These are phyloP conservation scores for Crocuta crocuta DNA, from an alignment of 2,113 vertebrate species.

Conservation along the genomic window DNA sequence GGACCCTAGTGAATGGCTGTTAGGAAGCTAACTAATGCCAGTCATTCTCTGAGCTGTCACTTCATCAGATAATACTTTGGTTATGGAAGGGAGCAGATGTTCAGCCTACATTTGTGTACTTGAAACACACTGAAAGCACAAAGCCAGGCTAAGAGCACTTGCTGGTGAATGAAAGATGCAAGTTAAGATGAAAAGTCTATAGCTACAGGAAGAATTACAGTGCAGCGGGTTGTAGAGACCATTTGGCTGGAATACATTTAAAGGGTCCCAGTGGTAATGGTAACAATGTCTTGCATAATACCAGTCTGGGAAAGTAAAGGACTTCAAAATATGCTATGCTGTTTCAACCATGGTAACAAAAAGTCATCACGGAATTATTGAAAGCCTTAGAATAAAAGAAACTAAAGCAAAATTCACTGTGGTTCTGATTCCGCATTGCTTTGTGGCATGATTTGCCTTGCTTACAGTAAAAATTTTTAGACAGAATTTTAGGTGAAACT, in stretches of 20 bases:
- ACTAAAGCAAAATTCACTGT: not conserved
- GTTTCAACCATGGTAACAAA: not conserved
- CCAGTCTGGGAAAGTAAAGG: not conserved
- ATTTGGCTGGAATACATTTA: conserved; percentile 38
- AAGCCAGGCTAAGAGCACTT: conserved; percentile 60
- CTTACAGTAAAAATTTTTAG: not conserved
- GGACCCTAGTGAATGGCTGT: not conserved
- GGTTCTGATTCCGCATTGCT: not conserved
- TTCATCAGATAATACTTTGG: conserved; percentile 39
- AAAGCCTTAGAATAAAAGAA: not conserved
- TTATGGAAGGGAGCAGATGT: conserved; percentile 39
- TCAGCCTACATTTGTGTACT: conserved; percentile 17
- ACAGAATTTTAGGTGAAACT: not conserved
- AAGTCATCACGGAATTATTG: not conserved
- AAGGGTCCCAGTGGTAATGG: conserved; percentile 18
- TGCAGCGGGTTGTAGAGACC: conserved; percentile 21
- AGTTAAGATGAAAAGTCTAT: conserved; percentile 28
- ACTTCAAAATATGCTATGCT: not conserved
- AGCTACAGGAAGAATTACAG: not conserved
- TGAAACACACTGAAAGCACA: conserved; percentile 55
- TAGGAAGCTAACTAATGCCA: conserved; percentile 9
- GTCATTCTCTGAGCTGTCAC: not conserved
- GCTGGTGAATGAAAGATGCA: conserved; percentile 41
- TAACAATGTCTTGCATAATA: conserved; percentile 30
- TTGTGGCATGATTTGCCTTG: not conserved